Evolutionary conservation across 1,140 invertebrate species (phyloP), one percentile per base, ranked within the genome.

Genomic region (Eumaeus atala): DNA sequence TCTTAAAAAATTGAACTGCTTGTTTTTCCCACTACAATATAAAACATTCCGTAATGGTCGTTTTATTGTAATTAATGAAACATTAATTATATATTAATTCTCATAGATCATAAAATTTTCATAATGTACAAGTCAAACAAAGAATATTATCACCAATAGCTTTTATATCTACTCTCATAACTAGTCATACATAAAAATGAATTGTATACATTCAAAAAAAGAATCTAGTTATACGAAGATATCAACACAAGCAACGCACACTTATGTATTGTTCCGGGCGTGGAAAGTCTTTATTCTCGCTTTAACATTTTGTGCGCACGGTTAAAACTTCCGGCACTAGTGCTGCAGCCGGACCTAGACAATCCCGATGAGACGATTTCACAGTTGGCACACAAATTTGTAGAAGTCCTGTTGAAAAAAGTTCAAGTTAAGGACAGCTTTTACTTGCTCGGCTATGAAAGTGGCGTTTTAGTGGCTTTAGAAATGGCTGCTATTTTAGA

Each of bases 401-500:
- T 61, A 49, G 60, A 80, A 71, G 52, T 59, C 8, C 63, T 78
- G 1, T 40, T 73, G 21, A 72, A 70, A n/a, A 77, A 66, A 37
- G 34, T 59, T 7, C 61, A 58, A 48, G n/a, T 67, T 9, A 68
- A 67, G 16, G 55, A 70, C 0, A 56, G 63, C 5, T 83, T 77
- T 36, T 76, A 76, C 44, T 34, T 83, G 9, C 18, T 81, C 35
- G 77, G 79, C 6, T 80, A 77, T 51, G 74, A 77, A 60, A 65
- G 64, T 44, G 77, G 77, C 6, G 62, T 75, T 9, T 56, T 74
- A 7, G 54, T 76, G 16, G 77, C 72, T 2, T 64, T 84, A 18
- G 80, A 84, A 67, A 67, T 81, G 21, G 77, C 74, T 12, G 58
- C 66, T 1, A 70, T 77, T 14, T 58, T 84, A 7, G 80, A 84